Base-by-base conservation (phyloP, 2,888 invertebrate species). In the Sarcophaga rosellei region DNA sequence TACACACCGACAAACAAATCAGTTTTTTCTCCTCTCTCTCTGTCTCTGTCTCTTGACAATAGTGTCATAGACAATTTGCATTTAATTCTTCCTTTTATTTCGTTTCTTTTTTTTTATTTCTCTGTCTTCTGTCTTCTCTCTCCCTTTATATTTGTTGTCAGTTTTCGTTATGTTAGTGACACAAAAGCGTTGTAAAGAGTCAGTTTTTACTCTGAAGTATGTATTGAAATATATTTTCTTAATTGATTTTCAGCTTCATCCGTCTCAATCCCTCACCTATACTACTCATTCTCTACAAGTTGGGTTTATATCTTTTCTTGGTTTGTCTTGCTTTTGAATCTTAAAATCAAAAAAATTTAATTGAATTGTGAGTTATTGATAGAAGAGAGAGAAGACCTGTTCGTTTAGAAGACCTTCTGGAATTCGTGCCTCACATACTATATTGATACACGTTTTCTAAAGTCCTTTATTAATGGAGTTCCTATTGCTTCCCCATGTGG, bases 11-110 rank as follows among this genome's bases (percentile, higher is more conserved):
- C 35, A 35, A 35, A 35, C 35, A 35, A 6, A 35, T 35, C 35
- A 35, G 6, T 35, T 6, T 6, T 35, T 6, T 35, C 1, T 35
- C 8, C 35, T 35, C 35, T 8, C 35, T 35, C 6, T 35, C 35
- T 35, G 1, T 53, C 17, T 66, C 20, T 66, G 6, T 59, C 82
- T 86, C 68, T 73, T 77, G 77, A 83, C 77, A 86, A 86, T 81
- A 81, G 83, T 86, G 86, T 83, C 86, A 83, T 61, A 86, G 77
- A 83, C 83, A 83, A 83, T 86, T 86, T 86, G 83, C 80, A 69
- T 83, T 83, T 69, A 69, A 70, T 78, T 78, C 35, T 66, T 65
- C 23, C 17, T 62, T 20, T 69, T 63, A 20, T 68, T 45, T 15
- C 10, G 10, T 61, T 35, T n/a, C n/a, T 68, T 21, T 53, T 17